These are phyloP conservation scores for Callosobruchus maculatus DNA, from an alignment of 2,888 invertebrate species.

Conservation along the genomic window DNA sequence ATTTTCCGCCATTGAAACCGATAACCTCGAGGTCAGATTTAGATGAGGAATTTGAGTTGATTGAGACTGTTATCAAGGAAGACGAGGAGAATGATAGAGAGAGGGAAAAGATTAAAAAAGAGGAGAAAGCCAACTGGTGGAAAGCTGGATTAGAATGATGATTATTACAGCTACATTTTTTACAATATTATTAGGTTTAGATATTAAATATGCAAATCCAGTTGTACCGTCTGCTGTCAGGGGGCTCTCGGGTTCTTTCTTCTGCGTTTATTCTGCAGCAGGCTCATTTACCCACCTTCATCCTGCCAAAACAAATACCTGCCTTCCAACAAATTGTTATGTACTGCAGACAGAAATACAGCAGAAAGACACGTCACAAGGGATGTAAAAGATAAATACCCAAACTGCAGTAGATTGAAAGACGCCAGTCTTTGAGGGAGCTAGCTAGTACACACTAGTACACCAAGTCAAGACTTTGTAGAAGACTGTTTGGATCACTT, in stretches of 20 bases:
- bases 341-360: background rate
- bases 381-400: slow-evolving; percentile 1
- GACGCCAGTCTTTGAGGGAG: slow-evolving; percentile 6
- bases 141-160: too few species aligned
- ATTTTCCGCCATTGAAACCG: slow-evolving; percentile 9
- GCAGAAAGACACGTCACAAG: slow-evolving; percentile 3
- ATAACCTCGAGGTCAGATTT: slow-evolving; percentile 11
- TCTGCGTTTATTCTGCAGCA: slow-evolving; percentile 21
- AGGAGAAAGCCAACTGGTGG: slow-evolving; percentile 12
- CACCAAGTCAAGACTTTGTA: background rate
- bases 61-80: slow-evolving; percentile 17
- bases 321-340: slow-evolving; percentile 5
- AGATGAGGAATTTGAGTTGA: slow-evolving; percentile 19
- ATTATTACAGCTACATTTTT: too few species aligned
- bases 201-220: slow-evolving; percentile 6
- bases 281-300: slow-evolving; percentile 22
- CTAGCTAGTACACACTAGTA: too few species aligned
- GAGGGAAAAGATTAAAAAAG: slow-evolving; percentile 1
- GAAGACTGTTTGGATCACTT: background rate
- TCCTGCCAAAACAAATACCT: slow-evolving; percentile 12
- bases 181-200: too few species aligned
- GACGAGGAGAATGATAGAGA: slow-evolving; percentile 8
- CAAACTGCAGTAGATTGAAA: background rate
- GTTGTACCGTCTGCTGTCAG: slow-evolving; percentile 14
- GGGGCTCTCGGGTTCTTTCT: slow-evolving; percentile 21